Conservation (phyloP, 2,113 vertebrate species). For the Tragelaphus imberbis region DNA sequence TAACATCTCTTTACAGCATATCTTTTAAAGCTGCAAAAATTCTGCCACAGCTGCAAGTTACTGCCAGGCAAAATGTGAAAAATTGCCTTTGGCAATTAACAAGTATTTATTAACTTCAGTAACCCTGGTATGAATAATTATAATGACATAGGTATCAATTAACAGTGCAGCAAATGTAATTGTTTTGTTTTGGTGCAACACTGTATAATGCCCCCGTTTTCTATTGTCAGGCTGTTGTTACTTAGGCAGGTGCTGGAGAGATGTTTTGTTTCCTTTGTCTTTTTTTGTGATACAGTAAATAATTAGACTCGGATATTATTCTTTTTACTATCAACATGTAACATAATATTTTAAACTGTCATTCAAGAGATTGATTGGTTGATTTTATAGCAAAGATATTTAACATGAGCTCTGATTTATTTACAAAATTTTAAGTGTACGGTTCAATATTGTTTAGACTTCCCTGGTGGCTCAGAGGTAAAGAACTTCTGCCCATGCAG, state of each 20-base stretch:
- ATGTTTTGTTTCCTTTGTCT: not conserved
- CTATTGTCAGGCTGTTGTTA: not conserved
- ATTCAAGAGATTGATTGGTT: not conserved
- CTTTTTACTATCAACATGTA: not conserved
- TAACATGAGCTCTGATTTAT: not conserved
- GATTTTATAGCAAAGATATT: not conserved
- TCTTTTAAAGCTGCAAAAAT: constrained; percentile 30
- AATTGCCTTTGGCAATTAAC: constrained; percentile 45
- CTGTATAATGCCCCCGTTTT: not conserved
- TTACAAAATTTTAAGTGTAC: not conserved
- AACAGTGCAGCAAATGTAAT: constrained; percentile 37
- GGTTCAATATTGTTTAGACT: not conserved
- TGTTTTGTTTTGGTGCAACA: not conserved
- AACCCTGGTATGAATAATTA: constrained; percentile 32
- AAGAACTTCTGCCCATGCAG: not conserved
- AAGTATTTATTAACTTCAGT: constrained; percentile 66
- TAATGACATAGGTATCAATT: constrained; percentile 52
- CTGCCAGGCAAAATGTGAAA: constrained; percentile 34
- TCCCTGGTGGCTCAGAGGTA: not conserved
- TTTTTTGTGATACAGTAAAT: not conserved
- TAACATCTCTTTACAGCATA: constrained; percentile 23
- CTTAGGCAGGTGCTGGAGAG: not conserved
- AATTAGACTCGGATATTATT: not conserved
- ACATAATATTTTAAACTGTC: not conserved
- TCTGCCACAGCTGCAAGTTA: constrained; percentile 13